A percentile compares a stretch with the other conserved stretches of the same genome.
Evolutionary conservation across 2,797 vertebrate species (phyloP).

Genomic region (Acrossocheilus wenchowensis): DNA sequence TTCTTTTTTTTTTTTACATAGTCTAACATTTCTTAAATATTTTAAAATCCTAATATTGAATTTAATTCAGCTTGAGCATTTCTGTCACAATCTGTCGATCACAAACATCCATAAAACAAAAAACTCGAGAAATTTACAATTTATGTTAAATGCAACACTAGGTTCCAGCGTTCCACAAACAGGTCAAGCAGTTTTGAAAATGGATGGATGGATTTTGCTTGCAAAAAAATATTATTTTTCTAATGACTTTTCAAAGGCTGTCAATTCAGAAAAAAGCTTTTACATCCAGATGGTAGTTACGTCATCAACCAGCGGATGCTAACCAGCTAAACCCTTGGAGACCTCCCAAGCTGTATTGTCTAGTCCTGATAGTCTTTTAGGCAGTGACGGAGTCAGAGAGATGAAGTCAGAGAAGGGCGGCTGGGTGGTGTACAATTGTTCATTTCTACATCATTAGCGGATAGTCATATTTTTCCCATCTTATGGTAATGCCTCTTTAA

Average conservation of each 20-base stretch:
- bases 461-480: slow-evolving; percentile 26
- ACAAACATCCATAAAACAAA: background rate
- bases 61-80: background rate
- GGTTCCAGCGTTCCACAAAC: background rate
- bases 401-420: slow-evolving; percentile 3
- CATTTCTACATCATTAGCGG: background rate
- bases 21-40: background rate
- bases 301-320: background rate
- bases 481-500: background rate
- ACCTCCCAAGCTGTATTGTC: background rate
- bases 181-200: background rate
- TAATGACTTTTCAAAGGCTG: background rate
- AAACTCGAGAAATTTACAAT: background rate
- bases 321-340: no score
- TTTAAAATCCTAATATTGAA: background rate
- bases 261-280: background rate
- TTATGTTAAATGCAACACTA: background rate
- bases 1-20: background rate
- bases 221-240: background rate
- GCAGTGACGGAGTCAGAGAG: background rate
- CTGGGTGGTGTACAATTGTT: slow-evolving; percentile 16
- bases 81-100: background rate
- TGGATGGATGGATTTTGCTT: background rate
- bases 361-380: background rate
- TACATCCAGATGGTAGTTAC: background rate